A percentile compares a stretch with the other conserved stretches of the same genome.
Evolutionary conservation across 2,113 vertebrate genomes (phyloP).

Genomic region (Malaclemys terrapin): DNA sequence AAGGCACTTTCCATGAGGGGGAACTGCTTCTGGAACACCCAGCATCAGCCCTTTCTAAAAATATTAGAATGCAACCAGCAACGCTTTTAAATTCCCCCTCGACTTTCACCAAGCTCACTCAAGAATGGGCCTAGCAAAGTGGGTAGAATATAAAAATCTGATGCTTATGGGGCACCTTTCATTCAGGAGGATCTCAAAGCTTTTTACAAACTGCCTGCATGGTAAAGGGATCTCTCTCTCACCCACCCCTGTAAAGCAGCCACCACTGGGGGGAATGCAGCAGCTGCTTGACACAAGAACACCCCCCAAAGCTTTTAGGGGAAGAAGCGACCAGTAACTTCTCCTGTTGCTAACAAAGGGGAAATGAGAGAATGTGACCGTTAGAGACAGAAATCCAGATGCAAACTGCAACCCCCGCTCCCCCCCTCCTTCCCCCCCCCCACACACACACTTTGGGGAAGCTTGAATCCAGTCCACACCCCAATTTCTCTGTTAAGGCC

Average conservation of each 20-base stretch:
- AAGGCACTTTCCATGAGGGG: no score
- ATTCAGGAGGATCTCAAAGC: no score
- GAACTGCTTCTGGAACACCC: neutral
- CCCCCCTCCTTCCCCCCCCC: no score
- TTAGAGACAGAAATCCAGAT: neutral
- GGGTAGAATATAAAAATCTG: neutral
- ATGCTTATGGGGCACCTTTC: no score
- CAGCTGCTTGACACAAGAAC: neutral
- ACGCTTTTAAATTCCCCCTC: neutral
- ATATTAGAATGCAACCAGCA: neutral
- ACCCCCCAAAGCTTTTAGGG: no score
- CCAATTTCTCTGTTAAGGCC: neutral
- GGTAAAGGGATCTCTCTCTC: neutral
- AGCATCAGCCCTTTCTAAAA: neutral
- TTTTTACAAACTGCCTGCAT: neutral
- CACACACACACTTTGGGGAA: no score
- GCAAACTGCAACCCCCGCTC: neutral
- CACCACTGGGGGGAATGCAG: no score
- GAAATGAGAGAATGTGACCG: no score
- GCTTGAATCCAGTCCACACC: neutral
- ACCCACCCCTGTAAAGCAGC: no score
- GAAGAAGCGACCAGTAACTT: neutral
- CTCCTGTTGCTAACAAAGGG: neutral
- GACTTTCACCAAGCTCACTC: neutral
- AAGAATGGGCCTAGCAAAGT: neutral